Evolutionary conservation across 2,797 vertebrate genomes (phyloP).

Genomic region (Nyctalus aviator): DNA sequence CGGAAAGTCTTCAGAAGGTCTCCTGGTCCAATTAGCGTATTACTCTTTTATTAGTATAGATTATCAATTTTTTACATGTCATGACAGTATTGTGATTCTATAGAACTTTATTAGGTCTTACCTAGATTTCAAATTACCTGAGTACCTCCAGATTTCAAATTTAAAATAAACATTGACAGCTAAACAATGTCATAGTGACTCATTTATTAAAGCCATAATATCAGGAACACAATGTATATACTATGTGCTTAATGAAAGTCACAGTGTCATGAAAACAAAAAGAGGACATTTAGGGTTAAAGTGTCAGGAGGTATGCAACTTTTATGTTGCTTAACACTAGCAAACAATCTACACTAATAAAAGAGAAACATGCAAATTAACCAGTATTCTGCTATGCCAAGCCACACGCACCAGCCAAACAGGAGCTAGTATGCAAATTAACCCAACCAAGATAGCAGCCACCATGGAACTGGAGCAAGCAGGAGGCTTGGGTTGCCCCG

Average conservation of each 20-base stretch:
- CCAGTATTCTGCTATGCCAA: too few relatives aligned
- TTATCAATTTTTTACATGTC: background rate
- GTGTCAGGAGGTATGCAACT: background rate
- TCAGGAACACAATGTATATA: too few relatives aligned
- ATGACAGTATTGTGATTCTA: background rate
- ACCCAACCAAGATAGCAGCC: too few relatives aligned
- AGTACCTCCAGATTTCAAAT: background rate
- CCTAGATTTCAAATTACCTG: background rate
- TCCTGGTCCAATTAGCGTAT: background rate
- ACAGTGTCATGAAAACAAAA: background rate
- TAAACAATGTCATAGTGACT: background rate
- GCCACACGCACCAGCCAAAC: too few relatives aligned
- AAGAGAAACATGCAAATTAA: too few relatives aligned
- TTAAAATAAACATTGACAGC: background rate
- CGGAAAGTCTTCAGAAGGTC: conserved; percentile 15
- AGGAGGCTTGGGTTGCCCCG: too few relatives aligned
- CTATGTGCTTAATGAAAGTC: background rate
- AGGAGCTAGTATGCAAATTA: too few relatives aligned
- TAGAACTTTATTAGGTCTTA: background rate
- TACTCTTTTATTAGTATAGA: background rate
- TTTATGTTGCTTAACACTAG: background rate
- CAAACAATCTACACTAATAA: background rate
- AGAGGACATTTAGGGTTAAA: background rate
- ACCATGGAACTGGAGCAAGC: too few relatives aligned
- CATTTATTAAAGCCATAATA: background rate